Base-by-base conservation (phyloP, 2,888 invertebrate genomes). In the Stratiomys singularior region DNA sequence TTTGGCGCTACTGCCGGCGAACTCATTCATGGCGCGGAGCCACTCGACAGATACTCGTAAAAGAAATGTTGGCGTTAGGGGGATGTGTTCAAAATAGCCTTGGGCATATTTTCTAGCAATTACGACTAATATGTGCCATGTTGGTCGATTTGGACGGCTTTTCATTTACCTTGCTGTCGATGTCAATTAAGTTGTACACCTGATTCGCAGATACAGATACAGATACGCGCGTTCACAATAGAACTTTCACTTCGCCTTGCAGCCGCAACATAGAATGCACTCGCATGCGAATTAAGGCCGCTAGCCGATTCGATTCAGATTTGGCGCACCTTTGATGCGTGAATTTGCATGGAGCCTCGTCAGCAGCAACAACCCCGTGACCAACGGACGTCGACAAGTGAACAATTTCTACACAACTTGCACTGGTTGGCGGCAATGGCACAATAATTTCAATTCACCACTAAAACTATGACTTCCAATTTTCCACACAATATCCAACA, bases 221-320 rank as follows among this genome's bases (percentile, higher is more conserved):
- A 18, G 52, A 5, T 13, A 18, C 52, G 15, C 52, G 7, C 3
- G 52, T 15, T 13, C 15, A 15, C 52, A 13, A 11, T 13, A 63
- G 63, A 63, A 63, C 63, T 63, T 63, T 63, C 63, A 63, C 27
- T 63, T 63, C 23, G 27, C 9, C 27, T 15, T 27, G 15, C 15
- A 11, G 60, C 2, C 2, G n/a, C 25, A 23, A 1, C 58, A 63
- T 28, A 7, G 52, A 52, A 52, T 52, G 52, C 52, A 52, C 52
- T 52, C 52, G 15, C 5, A 9, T 13, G 52, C 18, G 15, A 28
- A 13, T 60, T 63, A 9, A 58, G 58, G 58, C 18, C 58, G 23
- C 63, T 63, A 13, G 28, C 15, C 7, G n/a, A n/a, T 52, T n/a
- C 52, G 15, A 52, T 52, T 52, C n/a, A 18, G 52, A 18, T 52